Percentiles rank a stretch among this genome's conserved stretches.
phyloP scores from a whole-genome alignment of 2,113 vertebrate species.

The Ancistrus triradiatus region DNA sequence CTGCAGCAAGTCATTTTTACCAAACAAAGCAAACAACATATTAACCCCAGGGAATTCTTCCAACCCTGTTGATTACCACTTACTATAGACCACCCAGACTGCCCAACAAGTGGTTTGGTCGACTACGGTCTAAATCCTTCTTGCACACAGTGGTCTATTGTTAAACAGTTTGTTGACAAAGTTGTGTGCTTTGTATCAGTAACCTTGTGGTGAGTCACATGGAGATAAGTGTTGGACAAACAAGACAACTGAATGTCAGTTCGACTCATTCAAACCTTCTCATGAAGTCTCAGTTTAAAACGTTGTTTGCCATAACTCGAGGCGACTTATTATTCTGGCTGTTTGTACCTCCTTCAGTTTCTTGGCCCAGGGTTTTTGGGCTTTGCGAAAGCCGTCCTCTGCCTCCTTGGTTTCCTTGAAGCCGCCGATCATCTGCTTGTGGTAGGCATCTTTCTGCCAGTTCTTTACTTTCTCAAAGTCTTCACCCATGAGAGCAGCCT shows the following conservation, averaged over 20 bases:
- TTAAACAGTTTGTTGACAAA: neutral
- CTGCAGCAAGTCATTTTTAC: no score
- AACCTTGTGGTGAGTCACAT: neutral
- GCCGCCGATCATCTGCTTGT: conserved; percentile 98
- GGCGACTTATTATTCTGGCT: neutral
- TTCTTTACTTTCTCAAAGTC: conserved; percentile 98
- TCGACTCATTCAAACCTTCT: neutral
- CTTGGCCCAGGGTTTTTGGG: conserved; percentile 98
- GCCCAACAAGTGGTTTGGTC: no score
- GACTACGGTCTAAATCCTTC: neutral
- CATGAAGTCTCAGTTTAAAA: no score
- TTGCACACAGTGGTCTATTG: no score
- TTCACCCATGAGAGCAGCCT: conserved; percentile 84
- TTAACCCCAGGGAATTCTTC: no score
- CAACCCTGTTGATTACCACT: no score
- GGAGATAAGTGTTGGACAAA: neutral
- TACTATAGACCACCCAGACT: no score
- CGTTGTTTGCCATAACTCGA: no score
- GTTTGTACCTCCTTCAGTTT: conserved; percentile 90
- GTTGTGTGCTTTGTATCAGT: neutral
- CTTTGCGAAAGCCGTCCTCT: conserved; percentile 94
- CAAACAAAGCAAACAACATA: no score
- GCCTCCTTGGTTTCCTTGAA: conserved; percentile 97
- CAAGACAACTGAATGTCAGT: neutral
- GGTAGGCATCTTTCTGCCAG: conserved; percentile 95